These are phyloP conservation scores for Phoebastria nigripes DNA, from an alignment of 2,797 vertebrate species.

Conservation along the genomic window DNA sequence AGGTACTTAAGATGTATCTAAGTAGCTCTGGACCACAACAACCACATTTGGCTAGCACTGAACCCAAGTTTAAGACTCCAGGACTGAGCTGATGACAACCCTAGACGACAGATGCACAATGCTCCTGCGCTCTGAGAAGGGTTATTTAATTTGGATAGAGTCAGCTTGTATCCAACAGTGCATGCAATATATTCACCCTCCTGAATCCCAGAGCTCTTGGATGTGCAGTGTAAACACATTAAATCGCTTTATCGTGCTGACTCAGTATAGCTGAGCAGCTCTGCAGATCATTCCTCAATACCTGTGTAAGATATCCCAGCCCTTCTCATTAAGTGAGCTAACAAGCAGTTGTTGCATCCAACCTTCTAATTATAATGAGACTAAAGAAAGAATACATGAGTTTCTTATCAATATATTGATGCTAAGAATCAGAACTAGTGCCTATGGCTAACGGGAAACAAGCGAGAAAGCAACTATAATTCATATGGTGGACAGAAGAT, in stretches of 20 bases:
- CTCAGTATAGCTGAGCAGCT: not conserved
- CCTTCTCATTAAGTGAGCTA: not conserved
- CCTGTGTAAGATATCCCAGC: not conserved
- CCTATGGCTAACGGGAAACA: not conserved
- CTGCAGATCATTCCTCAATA: not conserved
- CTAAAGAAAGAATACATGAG: not conserved
- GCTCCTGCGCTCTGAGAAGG: not conserved
- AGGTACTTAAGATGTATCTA: not conserved
- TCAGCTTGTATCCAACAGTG: not conserved
- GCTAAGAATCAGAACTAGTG: not conserved
- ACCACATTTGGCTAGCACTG: not conserved
- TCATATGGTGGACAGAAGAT: rapidly evolving
- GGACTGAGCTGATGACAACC: not conserved
- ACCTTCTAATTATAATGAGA: not conserved
- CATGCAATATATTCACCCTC: not conserved
- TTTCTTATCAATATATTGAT: not conserved
- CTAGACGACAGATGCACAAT: not conserved
- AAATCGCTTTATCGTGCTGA: not conserved
- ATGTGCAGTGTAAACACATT: not conserved
- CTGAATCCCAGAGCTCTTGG: not conserved
- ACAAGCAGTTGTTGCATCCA: not conserved
- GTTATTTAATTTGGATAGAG: not conserved
- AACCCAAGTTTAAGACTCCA: not conserved
- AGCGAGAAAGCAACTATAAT: not conserved
- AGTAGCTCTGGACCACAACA: not conserved